Conservation (phyloP, 2,113 vertebrate species). For the Opisthocomus hoazin region DNA sequence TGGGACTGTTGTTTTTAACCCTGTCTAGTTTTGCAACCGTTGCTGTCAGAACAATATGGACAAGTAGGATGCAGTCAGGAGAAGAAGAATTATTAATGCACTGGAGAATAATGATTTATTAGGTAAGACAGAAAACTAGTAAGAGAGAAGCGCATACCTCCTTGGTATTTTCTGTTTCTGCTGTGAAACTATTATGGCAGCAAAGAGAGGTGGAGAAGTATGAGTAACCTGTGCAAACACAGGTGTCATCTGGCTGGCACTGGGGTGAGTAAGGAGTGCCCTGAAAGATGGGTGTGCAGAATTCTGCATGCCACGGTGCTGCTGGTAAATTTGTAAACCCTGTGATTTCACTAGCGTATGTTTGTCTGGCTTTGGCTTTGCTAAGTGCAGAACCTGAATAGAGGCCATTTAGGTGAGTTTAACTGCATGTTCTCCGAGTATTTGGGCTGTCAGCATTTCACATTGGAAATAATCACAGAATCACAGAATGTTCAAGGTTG, state of each 20-base stretch:
- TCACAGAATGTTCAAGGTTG: too few relatives aligned
- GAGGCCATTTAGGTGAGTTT: not conserved
- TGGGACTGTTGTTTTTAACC: not conserved
- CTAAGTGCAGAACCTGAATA: not conserved
- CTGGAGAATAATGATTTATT: not conserved
- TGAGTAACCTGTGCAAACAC: slow-evolving; percentile 29
- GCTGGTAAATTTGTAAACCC: not conserved
- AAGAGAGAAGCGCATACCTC: not conserved
- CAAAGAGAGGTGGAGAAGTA: slow-evolving; percentile 11
- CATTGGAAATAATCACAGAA: too few relatives aligned
- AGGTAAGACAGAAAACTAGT: not conserved
- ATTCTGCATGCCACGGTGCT: not conserved
- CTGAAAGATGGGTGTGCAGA: not conserved
- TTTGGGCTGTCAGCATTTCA: not conserved
- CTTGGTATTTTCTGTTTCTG: not conserved
- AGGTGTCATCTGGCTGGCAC: not conserved
- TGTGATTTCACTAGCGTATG: not conserved
- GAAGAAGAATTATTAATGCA: not conserved
- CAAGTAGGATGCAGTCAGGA: not conserved
- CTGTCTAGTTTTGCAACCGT: not conserved
- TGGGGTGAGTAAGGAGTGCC: not conserved
- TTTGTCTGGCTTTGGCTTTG: not conserved
- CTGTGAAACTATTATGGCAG: not conserved
- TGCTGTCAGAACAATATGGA: not conserved
- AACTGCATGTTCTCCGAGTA: accelerated